phyloP scores from a whole-genome alignment of 2,888 invertebrate genomes.

The Oasisia sp. region DNA sequence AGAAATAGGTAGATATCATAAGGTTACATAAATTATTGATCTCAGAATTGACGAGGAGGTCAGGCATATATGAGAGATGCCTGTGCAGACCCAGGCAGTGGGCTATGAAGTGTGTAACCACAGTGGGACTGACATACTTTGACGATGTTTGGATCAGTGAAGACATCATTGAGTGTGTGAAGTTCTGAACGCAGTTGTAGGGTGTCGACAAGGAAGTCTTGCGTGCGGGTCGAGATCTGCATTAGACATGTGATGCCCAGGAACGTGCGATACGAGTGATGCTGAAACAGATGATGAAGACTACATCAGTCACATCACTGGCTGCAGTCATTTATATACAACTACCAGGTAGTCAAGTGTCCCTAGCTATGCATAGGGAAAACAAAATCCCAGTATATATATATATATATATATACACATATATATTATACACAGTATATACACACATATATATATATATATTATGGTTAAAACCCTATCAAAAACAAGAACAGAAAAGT shows the following conservation, averaged over 20 bases:
- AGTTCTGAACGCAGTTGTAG: conserved; percentile 84
- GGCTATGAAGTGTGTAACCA: background rate
- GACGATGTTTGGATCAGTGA: conserved; percentile 87
- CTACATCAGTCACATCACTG: background rate
- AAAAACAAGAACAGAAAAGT: no score
- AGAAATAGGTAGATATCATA: no score
- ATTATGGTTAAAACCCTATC: no score
- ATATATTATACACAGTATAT: no score
- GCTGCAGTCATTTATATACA: no score
- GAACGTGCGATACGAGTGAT: conserved; percentile 91
- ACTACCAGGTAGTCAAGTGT: no score
- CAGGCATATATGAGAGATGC: background rate
- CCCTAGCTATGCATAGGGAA: no score
- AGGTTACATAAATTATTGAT: background rate
- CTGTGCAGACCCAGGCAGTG: background rate
- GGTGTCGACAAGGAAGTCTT: conserved; percentile 91
- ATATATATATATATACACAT: no score
- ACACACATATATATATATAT: no score
- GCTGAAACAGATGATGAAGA: conserved; percentile 68
- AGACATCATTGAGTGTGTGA: conserved; percentile 84
- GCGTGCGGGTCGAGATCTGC: conserved; percentile 84
- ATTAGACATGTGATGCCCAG: conserved; percentile 94
- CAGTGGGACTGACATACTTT: conserved; percentile 74
- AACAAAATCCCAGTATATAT: no score
- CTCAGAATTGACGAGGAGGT: no score